Base-by-base conservation (phyloP, 30 jellyfish, hydroid and myxozoan species). In the Phacellophora camtschatica region DNA sequence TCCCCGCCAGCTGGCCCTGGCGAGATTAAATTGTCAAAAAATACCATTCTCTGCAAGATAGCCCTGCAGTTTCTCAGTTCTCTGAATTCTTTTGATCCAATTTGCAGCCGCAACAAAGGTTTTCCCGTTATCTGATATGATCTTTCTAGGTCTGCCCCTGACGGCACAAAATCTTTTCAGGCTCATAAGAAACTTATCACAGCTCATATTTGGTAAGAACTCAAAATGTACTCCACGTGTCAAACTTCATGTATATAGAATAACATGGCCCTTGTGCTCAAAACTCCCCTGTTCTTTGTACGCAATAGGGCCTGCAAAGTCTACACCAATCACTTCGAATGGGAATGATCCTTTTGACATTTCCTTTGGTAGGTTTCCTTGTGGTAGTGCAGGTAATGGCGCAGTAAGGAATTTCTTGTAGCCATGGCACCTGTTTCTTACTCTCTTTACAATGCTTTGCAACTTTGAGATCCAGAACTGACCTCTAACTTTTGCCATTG, bases 1-100 rank as follows among this genome's bases (percentile, higher is more conserved):
- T 29, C 85, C 92, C 92, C 92, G 66, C 78, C 92, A 64, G 76
- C 81, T 51, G 3, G 70, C 85, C 15, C 77, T 41, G 85, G 76
- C 34, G 13, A 65, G 34, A 49, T 81, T 81, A 70, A 81, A 81
- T 39, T 81, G 85, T 85, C 77, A 81, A n/a, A 22, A 30, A 34
- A 81, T 81, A 9, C 29, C 28, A 6, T 81, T 54, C 37, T 42
- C 39, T 23, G 54, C 49, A 22, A 68, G 59, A 58, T 63, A 34
- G 12, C 57, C 69, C 39, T 82, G 87, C 18, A 54, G 7, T 56
- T 27, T 82, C 37, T 81, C 86, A 25, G 31, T 53, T 32, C 53
- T 48, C 41, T 33, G 23, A 5, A 81, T 66, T 50, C 41, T 68
- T 18, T 57, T 27, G 31, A 66, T 33, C 86, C 86, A 66, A 31